Evolutionary conservation across 1,140 invertebrate species (phyloP), one percentile per base, ranked within the genome.

Genomic region (Micrasema minimum): DNA sequence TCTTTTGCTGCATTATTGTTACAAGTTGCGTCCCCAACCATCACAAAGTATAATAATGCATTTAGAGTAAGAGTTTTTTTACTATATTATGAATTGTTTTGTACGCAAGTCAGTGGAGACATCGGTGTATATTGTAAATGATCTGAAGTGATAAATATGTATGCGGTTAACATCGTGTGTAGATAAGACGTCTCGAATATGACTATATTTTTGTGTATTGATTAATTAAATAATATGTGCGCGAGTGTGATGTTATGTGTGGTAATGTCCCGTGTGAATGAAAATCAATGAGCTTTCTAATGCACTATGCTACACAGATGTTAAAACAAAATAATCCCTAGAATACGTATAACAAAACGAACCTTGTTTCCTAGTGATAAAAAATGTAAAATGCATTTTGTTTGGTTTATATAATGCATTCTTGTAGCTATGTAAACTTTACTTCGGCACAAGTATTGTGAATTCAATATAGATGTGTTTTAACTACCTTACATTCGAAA

Each of bases 271-370:
- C 38, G 55, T 59, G 53, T 23, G 59, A 20, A 26, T 23, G 22
- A 45, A 57, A 67, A 55, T 11, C 23, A 16, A 67, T 55, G 66
- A 67, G 51, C 66, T 67, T 67, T 41, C 43, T 31, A 43, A 16
- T 67, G 66, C 66, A 67, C 66, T n/a, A 35, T 50, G 50, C 66
- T 67, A 67, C 66, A 67, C 45, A 50, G 48, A 45, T 16, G 43
- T 46, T 11, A 20, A 37, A 18, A 38, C 31, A 38, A 59, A 38
- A 14, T 59, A 59, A 35, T 59, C 26, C 26, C 37, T 59, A 59
- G 35, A 37, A 14, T 59, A 20, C 26, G 26, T 31, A 20, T 59
- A 59, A 59, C 38, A 31, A n/a, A n/a, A 59, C 55, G 6, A 41
- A n/a, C 35, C 6, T 41, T n/a, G 37, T 20, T 59, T 11, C 31